Base-by-base conservation (phyloP, 2,113 vertebrate genomes). In the Ammodytes marinus region DNA sequence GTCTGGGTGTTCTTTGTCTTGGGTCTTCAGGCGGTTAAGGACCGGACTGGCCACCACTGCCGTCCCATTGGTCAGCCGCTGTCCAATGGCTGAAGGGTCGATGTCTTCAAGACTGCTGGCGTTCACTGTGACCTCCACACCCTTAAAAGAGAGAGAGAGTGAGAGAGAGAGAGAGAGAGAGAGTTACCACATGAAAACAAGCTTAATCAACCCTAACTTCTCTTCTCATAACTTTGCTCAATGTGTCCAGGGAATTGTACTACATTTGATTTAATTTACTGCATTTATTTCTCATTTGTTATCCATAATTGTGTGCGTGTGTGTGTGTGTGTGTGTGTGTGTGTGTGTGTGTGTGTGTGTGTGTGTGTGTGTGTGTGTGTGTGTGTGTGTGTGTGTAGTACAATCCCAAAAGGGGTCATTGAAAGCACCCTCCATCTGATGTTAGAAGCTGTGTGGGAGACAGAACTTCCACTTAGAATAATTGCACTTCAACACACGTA, bases 51-150 rank as follows among this genome's bases (percentile, higher is more conserved):
- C 97, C 75, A 96, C 96, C 0, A 93, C 93, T 0, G 92, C 96
- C 55, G 96, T 96, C 65, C 98, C 98, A 0, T 99, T 99, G 91
- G 96, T 97, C 73, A 99, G 96, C 13, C 96, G 96, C 94, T 99
- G 98, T 6, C 97, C 97, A 0, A 99, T 98, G 89, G 97, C 97
- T 0, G 95, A 94, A 0, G 98, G 96, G 46, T 99, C 98, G 0
- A 99, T 97, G 94, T 99, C 98, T 3, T 99, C 98, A 93, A 98
- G 95, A 0, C 95, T 99, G 96, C 98, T 99, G 94, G 98, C 98
- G 0, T 99, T 99, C 86, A 99, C 93, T 0, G 96, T 97, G 75
- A 99, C 95, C 5, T 98, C 96, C 42, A 99, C 98, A 0, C 98
- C 98, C 98, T 99, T 73, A 2, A 17, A 10, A 19, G n/a, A 67